Conservation (phyloP, 2,888 invertebrate genomes). For the Heliothis peltigera region DNA sequence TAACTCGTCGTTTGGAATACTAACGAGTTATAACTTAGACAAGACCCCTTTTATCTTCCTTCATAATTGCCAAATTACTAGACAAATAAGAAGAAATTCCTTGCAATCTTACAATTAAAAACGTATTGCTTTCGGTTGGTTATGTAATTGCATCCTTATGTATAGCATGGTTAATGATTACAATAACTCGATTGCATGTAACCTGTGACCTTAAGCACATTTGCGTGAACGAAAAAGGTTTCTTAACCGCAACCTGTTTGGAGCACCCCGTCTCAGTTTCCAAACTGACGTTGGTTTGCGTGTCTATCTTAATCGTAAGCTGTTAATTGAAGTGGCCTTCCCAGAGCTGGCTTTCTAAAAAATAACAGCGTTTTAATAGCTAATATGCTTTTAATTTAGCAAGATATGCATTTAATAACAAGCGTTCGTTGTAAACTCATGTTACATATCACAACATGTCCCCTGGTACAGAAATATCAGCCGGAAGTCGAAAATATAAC, state of each 20-base stretch:
- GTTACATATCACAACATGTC: background rate
- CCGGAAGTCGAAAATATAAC: background rate
- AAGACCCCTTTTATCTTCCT: constrained; percentile 22
- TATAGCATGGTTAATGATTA: constrained; percentile 36
- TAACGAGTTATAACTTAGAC: constrained; percentile 52
- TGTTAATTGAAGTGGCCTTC: constrained; percentile 73
- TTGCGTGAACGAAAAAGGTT: constrained; percentile 71
- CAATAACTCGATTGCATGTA: constrained; percentile 58
- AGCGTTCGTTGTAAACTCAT: constrained; percentile 13
- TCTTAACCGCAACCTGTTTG: constrained; percentile 68
- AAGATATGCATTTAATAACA: constrained; percentile 25
- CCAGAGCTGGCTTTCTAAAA: constrained; percentile 72
- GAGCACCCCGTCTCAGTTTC: constrained; percentile 66
- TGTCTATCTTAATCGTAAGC: constrained; percentile 69
- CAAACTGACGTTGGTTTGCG: constrained; percentile 67
- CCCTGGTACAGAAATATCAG: constrained; percentile 3
- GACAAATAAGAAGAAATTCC: constrained; percentile 7
- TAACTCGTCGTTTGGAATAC: constrained; percentile 76
- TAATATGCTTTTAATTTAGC: constrained; percentile 36
- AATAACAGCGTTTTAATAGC: constrained; percentile 47
- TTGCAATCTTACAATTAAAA: background rate
- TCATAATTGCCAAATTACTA: constrained; percentile 11
- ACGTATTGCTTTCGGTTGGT: constrained; percentile 3
- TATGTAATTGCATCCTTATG: constrained; percentile 21
- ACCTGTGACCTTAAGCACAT: constrained; percentile 70